Conservation (phyloP, 1,140 invertebrate genomes). For the Dysdera silvatica region DNA sequence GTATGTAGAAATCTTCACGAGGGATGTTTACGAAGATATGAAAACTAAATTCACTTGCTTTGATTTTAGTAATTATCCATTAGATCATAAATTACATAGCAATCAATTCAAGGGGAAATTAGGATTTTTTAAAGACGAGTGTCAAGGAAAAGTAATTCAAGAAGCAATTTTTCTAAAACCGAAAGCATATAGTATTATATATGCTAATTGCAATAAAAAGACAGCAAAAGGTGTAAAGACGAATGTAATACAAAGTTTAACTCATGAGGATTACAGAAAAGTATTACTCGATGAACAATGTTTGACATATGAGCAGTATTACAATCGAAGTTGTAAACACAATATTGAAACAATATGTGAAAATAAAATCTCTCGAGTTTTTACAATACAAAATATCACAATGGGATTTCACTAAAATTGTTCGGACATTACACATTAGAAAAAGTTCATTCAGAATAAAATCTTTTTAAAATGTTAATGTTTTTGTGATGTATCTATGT, state of each 20-base stretch:
- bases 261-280: no score
- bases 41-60: slow-evolving; percentile 12
- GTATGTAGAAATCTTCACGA: slow-evolving; percentile 22
- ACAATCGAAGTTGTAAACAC: no score
- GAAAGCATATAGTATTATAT: slow-evolving; percentile 36
- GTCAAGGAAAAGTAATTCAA: slow-evolving; percentile 39
- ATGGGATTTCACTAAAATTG: no score
- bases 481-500: no score
- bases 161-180: slow-evolving; percentile 42
- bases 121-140: slow-evolving; percentile 49
- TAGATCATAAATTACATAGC: slow-evolving; percentile 21
- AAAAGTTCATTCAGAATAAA: no score
- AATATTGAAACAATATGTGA: no score
- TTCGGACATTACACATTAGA: no score
- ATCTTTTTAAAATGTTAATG: no score
- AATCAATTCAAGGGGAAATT: slow-evolving; percentile 46
- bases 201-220: neutral
- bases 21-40: slow-evolving; percentile 28
- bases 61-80: slow-evolving; percentile 31
- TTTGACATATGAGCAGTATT: no score
- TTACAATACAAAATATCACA: no score
- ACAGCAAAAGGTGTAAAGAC: slow-evolving; percentile 3
- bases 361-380: no score
- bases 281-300: no score
- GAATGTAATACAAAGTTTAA: neutral